A percentile compares a stretch with the other conserved stretches of the same genome.
These are phyloP conservation scores for Triops cancriformis DNA, from an alignment of 1,140 invertebrate genomes.

Conservation along the genomic window DNA sequence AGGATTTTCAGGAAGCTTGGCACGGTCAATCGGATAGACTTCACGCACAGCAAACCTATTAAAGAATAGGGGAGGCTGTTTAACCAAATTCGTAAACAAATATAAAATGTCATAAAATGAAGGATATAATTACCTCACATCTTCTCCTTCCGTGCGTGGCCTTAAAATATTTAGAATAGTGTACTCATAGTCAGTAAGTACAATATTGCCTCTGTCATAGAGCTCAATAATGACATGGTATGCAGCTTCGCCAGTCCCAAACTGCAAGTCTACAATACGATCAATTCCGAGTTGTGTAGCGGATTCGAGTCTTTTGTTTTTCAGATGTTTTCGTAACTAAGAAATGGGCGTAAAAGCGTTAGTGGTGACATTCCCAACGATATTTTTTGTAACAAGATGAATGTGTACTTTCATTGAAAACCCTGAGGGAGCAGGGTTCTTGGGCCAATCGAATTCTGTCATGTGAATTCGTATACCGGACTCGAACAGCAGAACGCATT, in stretches of 20 bases:
- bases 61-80: conserved; percentile 28
- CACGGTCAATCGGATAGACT: conserved; percentile 73
- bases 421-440: conserved; percentile 87
- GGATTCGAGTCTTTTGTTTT: conserved; percentile 85
- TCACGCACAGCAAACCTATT: conserved; percentile 78
- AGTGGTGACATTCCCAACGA: conserved; percentile 27
- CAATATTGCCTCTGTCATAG: conserved; percentile 93
- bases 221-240: conserved; percentile 95
- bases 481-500: conserved; percentile 82
- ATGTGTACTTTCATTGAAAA: conserved; percentile 88
- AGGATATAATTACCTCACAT: conserved; percentile 59
- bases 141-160: conserved; percentile 86
- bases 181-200: conserved; percentile 85
- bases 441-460: conserved; percentile 96
- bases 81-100: conserved; percentile 17
- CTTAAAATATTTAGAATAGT: conserved; percentile 88
- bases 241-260: conserved; percentile 86
- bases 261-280: conserved; percentile 83
- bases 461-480: conserved; percentile 88
- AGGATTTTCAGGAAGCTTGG: conserved; percentile 46
- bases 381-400: neutral
- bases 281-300: conserved; percentile 79
- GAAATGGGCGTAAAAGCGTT: conserved; percentile 36
- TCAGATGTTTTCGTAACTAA: conserved; percentile 90
- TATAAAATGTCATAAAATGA: neutral